Conservation (phyloP, 2,797 vertebrate genomes). For the Decapterus maruadsi region DNA sequence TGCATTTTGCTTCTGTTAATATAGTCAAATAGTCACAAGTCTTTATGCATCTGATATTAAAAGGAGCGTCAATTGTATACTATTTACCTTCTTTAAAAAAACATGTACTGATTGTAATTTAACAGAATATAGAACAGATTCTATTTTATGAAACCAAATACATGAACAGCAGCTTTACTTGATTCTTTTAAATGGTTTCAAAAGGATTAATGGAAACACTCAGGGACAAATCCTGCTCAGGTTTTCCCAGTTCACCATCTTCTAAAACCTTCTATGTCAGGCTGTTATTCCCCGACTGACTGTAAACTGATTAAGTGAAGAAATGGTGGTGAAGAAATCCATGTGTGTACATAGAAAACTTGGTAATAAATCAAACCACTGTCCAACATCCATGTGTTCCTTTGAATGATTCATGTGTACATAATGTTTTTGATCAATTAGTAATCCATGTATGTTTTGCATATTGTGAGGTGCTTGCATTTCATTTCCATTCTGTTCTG, state of each 20-base stretch:
- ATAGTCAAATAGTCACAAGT: not conserved
- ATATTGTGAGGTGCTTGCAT: no score
- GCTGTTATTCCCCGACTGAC: conserved; percentile 17
- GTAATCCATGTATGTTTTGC: not conserved
- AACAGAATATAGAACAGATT: no score
- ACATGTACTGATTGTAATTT: no score
- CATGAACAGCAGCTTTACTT: conserved; percentile 6
- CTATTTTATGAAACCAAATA: no score
- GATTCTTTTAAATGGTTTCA: not conserved
- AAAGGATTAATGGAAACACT: not conserved
- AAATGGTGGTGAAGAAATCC: conserved; percentile 20
- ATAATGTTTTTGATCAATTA: conserved; percentile 25
- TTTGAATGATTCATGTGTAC: conserved; percentile 31
- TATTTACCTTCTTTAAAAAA: no score
- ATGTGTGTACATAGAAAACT: conserved; percentile 42
- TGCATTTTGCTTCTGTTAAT: no score
- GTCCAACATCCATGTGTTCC: conserved; percentile 58
- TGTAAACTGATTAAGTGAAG: conserved; percentile 54
- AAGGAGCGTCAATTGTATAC: no score
- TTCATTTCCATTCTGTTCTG: no score
- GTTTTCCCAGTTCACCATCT: not conserved
- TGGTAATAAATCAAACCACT: conserved; percentile 59
- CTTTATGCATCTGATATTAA: conserved; percentile 40
- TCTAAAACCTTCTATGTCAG: conserved; percentile 19
- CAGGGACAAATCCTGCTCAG: not conserved